phyloP scores from a whole-genome alignment of 2,797 vertebrate species.

The Antrozous pallidus region DNA sequence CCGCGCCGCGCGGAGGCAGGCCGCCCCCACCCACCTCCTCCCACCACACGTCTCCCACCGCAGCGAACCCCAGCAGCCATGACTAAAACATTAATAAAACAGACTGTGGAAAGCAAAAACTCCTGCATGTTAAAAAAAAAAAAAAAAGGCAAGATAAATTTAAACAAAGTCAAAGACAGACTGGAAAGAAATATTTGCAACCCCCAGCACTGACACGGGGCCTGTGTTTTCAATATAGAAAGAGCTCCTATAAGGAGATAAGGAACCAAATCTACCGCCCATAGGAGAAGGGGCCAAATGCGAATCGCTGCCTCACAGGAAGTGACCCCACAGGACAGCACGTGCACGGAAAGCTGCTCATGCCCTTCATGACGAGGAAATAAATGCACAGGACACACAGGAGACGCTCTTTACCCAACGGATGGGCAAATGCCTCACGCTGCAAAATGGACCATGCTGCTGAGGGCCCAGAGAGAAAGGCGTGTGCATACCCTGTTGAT shows the following conservation, averaged over 20 bases:
- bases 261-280: background rate
- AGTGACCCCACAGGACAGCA: accelerated
- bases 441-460: accelerated
- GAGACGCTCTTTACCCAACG: background rate
- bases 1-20: background rate
- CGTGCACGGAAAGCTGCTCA: background rate
- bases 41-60: too few relatives aligned
- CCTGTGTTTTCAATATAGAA: background rate
- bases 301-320: background rate
- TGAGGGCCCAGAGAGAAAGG: background rate
- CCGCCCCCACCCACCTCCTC: too few relatives aligned
- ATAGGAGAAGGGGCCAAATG: accelerated
- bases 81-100: background rate
- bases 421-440: accelerated
- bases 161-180: background rate
- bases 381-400: background rate
- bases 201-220: background rate
- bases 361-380: background rate
- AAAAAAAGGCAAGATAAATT: background rate
- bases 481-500: accelerated
- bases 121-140: background rate
- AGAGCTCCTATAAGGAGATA: background rate
- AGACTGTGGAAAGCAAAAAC: background rate
- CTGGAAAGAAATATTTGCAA: background rate
- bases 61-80: background rate